phyloP scores from a whole-genome alignment of 30 jellyfish, hydroid and myxozoan genomes.

The Haliclystus octoradiatus region DNA sequence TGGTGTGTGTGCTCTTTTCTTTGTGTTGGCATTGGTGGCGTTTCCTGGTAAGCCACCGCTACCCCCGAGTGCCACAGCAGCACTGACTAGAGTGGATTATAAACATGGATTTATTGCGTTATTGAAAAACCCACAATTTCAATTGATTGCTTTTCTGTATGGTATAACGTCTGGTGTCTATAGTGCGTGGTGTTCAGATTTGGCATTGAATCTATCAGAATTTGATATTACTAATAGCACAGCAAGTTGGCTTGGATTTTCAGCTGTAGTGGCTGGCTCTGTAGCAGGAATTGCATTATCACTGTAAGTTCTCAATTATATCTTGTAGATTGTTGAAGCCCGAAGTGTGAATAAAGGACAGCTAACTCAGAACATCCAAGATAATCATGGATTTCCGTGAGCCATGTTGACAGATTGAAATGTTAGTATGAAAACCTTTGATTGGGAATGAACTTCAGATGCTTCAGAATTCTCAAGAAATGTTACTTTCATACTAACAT shows the following conservation, averaged over 20 bases:
- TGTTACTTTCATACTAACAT: too few species aligned
- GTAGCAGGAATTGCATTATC: slow-evolving; percentile 81
- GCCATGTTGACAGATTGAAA: too few species aligned
- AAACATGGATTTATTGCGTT: slow-evolving; percentile 55
- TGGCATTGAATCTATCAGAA: slow-evolving; percentile 73
- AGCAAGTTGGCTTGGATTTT: slow-evolving; percentile 96
- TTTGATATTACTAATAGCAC: slow-evolving; percentile 56
- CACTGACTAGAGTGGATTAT: slow-evolving; percentile 70
- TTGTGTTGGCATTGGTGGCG: slow-evolving; percentile 45
- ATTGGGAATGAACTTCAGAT: too few species aligned
- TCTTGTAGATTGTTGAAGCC: too few species aligned
- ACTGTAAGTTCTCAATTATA: slow-evolving; percentile 82
- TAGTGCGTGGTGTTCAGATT: slow-evolving; percentile 99
- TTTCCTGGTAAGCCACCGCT: slow-evolving; percentile 89
- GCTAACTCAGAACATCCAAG: too few species aligned
- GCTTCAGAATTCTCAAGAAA: too few species aligned
- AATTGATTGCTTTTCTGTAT: slow-evolving; percentile 85
- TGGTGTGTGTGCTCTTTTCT: slow-evolving; percentile 62
- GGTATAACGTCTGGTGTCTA: slow-evolving; percentile 97
- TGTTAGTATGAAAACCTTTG: too few species aligned
- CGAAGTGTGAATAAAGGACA: too few species aligned
- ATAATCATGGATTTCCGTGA: too few species aligned
- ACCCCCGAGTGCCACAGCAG: slow-evolving; percentile 98
- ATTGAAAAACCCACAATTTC: slow-evolving; percentile 74
- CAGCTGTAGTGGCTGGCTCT: slow-evolving; percentile 99